phyloP scores from a whole-genome alignment of 2,888 invertebrate genomes.

The Disparrhopalites patrizii region DNA sequence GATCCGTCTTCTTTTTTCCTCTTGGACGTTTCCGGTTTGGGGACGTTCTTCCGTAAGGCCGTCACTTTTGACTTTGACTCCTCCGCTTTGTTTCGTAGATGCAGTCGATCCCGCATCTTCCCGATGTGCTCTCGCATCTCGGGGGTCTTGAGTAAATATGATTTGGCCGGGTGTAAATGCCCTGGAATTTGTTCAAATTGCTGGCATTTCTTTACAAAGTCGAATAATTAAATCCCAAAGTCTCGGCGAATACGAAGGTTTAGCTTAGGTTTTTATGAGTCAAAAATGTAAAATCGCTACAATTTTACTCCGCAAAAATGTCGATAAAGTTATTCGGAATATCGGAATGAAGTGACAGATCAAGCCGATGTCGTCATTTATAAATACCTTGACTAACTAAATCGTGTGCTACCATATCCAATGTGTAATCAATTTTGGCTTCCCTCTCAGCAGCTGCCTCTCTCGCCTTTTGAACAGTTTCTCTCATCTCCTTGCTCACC shows the following conservation, averaged over 20 bases:
- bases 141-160: constrained; percentile 29
- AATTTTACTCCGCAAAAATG: background rate
- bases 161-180: constrained; percentile 31
- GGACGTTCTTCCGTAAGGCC: background rate
- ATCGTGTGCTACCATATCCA: constrained; percentile 37
- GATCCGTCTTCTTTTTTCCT: background rate
- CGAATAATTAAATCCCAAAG: no score
- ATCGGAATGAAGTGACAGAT: no score
- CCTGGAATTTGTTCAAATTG: constrained; percentile 18
- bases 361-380: no score
- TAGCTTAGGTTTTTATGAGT: background rate
- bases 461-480: background rate
- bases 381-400: constrained; percentile 24
- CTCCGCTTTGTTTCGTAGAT: constrained; percentile 13
- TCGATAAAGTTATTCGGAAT: background rate
- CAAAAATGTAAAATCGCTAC: background rate
- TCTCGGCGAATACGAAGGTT: no score
- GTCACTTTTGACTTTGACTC: background rate
- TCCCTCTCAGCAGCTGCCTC: constrained; percentile 22
- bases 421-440: constrained; percentile 31
- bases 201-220: background rate
- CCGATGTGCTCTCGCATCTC: constrained; percentile 40
- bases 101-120: constrained; percentile 27
- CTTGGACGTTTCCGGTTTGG: background rate
- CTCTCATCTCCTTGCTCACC: no score